A percentile compares a stretch with the other conserved stretches of the same genome.
phyloP scores from a whole-genome alignment of 23 tunicate genomes.

The Diplosoma virens region DNA sequence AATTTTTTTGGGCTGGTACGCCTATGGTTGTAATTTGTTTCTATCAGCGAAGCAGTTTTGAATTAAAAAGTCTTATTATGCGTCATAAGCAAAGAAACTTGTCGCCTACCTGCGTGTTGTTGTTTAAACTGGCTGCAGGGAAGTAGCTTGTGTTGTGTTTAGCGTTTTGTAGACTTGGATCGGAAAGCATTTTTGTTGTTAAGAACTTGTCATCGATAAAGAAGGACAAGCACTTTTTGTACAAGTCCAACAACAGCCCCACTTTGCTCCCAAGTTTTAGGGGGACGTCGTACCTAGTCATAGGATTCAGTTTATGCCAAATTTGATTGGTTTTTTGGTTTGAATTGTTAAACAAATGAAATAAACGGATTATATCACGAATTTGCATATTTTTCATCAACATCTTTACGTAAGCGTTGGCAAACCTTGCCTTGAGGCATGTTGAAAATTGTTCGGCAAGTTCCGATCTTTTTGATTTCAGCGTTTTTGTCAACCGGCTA shows the following conservation, averaged over 20 bases:
- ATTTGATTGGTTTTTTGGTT: not conserved
- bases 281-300: not conserved
- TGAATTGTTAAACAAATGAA: not conserved
- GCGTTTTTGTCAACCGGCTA: no score
- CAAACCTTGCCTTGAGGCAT: no score
- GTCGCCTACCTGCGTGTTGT: slow-evolving; percentile 53
- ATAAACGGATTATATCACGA: no score
- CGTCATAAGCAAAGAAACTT: no score
- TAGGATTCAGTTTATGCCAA: not conserved
- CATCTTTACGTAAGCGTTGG: no score
- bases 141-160: slow-evolving; percentile 16
- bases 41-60: no score
- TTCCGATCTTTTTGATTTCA: no score
- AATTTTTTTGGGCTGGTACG: no score
- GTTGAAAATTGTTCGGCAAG: no score
- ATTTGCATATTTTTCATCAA: no score
- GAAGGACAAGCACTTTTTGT: slow-evolving; percentile 39
- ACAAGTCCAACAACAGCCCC: slow-evolving; percentile 65
- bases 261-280: slow-evolving; percentile 61
- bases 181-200: slow-evolving; percentile 31
- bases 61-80: no score
- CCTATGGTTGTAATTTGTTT: no score
- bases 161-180: not conserved
- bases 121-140: slow-evolving; percentile 82
- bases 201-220: slow-evolving; percentile 63